Percentiles rank a stretch among this genome's conserved stretches.
phyloP scores from a whole-genome alignment of 2,113 vertebrate species.

The Hassar affinis region DNA sequence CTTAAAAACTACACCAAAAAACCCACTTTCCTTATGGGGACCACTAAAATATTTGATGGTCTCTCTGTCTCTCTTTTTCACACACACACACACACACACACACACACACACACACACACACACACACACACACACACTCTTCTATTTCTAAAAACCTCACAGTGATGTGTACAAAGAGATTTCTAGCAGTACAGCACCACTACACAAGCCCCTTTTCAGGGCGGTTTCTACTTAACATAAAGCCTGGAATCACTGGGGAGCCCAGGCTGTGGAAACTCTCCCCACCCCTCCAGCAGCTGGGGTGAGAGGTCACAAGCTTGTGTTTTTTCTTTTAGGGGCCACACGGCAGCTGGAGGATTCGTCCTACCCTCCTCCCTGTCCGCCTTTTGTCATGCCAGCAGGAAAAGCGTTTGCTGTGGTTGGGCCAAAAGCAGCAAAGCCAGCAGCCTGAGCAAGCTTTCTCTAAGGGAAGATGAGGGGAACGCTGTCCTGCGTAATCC shows the following conservation, averaged over 20 bases:
- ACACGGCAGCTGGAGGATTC: slow-evolving; percentile 42
- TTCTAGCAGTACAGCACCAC: background rate
- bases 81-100: background rate
- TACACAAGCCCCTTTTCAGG: slow-evolving; percentile 48
- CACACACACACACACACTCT: background rate
- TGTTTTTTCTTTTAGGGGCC: slow-evolving; percentile 34
- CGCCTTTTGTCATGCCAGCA: slow-evolving; percentile 64
- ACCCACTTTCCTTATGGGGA: too few species aligned
- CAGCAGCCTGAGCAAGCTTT: slow-evolving; percentile 43
- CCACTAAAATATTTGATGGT: too few species aligned
- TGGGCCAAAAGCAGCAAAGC: slow-evolving; percentile 60
- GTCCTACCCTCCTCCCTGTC: slow-evolving; percentile 36
- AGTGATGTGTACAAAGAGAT: background rate
- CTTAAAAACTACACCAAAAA: too few species aligned
- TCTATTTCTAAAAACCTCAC: background rate
- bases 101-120: slow-evolving; percentile 27
- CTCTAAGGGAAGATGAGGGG: slow-evolving; percentile 42
- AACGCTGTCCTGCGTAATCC: slow-evolving; percentile 55
- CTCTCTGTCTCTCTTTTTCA: too few species aligned
- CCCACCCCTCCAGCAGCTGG: slow-evolving; percentile 36
- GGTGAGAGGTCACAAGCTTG: slow-evolving; percentile 54
- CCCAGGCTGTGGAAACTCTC: slow-evolving; percentile 39
- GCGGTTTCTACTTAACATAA: slow-evolving; percentile 68
- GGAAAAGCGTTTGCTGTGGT: slow-evolving; percentile 49
- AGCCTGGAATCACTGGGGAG: slow-evolving; percentile 57